Percentiles rank a stretch among this genome's conserved stretches.
Conservation (phyloP, 1,140 invertebrate species). For the Nephila pilipes region DNA sequence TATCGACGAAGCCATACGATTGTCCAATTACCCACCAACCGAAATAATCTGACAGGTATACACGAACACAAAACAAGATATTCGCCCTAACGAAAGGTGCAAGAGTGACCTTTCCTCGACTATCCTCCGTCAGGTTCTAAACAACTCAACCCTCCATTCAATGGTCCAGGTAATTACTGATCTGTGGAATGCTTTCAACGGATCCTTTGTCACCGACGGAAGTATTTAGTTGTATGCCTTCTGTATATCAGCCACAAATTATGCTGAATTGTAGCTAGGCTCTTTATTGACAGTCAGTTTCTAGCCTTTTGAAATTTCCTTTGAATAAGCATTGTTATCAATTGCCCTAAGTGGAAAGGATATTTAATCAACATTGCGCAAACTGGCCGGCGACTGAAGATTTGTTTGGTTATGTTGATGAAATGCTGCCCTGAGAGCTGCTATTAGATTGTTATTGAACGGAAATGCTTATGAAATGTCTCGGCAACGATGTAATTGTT, state of each 20-base stretch:
- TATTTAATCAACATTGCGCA: too few species aligned
- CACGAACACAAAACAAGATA: not conserved
- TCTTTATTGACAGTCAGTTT: not conserved
- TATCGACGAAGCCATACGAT: not conserved
- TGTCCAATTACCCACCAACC: not conserved
- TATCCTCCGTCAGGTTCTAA: not conserved
- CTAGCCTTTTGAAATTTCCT: not conserved
- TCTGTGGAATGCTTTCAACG: not conserved
- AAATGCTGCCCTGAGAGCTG: too few species aligned
- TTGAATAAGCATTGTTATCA: too few species aligned
- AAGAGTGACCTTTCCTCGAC: not conserved
- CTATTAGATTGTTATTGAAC: too few species aligned
- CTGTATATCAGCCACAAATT: not conserved
- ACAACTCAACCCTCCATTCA: not conserved
- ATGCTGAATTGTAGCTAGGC: not conserved
- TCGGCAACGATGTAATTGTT: too few species aligned
- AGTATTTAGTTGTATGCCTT: not conserved
- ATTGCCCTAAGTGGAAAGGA: too few species aligned
- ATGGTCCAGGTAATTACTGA: not conserved
- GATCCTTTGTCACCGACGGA: not conserved
- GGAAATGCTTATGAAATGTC: too few species aligned
- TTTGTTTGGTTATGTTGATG: too few species aligned
- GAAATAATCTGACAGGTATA: slow-evolving; percentile 1
- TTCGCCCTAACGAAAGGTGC: not conserved
- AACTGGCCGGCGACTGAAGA: too few species aligned